Evolutionary conservation across 2,888 invertebrate species (phyloP).

Genomic region (Agriopis aurantiaria): DNA sequence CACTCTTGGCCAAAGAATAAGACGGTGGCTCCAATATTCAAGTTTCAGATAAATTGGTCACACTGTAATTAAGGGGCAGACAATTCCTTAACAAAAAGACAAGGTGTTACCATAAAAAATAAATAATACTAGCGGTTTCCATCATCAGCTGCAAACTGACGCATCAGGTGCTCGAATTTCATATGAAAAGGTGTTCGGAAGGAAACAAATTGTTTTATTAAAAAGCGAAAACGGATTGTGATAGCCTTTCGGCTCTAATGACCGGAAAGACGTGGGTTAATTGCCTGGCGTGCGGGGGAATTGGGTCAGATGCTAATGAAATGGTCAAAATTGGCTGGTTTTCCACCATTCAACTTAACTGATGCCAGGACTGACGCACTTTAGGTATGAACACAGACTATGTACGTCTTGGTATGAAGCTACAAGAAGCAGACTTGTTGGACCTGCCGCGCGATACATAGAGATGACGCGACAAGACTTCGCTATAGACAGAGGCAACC

Average conservation of each 20-base stretch:
- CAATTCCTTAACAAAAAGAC: constrained; percentile 48
- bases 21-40: not conserved
- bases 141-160: constrained; percentile 46
- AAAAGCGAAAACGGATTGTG: constrained; percentile 37
- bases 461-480: no score
- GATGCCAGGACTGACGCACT: no score
- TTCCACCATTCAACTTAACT: not conserved
- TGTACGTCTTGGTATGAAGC: no score
- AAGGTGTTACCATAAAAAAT: constrained; percentile 46
- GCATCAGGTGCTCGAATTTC: constrained; percentile 52
- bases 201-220: constrained; percentile 47
- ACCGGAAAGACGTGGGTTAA: constrained; percentile 34
- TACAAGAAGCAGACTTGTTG: no score
- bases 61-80: constrained; percentile 43
- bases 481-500: no score
- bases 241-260: constrained; percentile 34
- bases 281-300: constrained; percentile 20
- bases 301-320: constrained; percentile 19
- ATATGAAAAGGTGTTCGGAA: constrained; percentile 51
- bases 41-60: not conserved
- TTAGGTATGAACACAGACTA: no score
- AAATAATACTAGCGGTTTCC: constrained; percentile 35
- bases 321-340: constrained; percentile 8
- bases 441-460: no score
- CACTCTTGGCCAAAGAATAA: not conserved